These are phyloP conservation scores for Scaptomyza hsui DNA, from an alignment of 1,140 invertebrate genomes.

Conservation along the genomic window DNA sequence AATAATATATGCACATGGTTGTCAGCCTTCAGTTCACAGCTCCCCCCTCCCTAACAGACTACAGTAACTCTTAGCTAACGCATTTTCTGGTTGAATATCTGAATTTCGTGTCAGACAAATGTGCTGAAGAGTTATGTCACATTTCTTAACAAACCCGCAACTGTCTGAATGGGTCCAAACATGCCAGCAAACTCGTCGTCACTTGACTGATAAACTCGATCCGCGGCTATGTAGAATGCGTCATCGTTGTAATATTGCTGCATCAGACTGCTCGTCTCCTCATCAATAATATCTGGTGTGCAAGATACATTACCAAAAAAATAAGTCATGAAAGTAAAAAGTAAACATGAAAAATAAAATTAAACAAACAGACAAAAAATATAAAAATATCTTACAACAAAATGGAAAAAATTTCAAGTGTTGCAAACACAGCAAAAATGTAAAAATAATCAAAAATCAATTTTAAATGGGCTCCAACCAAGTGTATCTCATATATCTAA, in stretches of 20 bases:
- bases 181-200: constrained; percentile 82
- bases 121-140: constrained; percentile 17
- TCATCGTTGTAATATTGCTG: constrained; percentile 82
- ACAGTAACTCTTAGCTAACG: constrained; percentile 25
- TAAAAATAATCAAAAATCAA: constrained; percentile 1
- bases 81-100: constrained; percentile 24
- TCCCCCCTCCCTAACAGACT: constrained; percentile 1
- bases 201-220: constrained; percentile 79
- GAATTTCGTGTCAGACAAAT: constrained; percentile 36
- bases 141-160: constrained; percentile 71
- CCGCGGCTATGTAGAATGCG: constrained; percentile 79
- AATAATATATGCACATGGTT: constrained; percentile 72
- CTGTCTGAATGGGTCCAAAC: constrained; percentile 81
- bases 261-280: constrained; percentile 70
- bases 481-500: too few relatives aligned
- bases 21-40: constrained; percentile 39
- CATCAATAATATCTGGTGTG: constrained; percentile 69
- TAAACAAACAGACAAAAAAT: neutral
- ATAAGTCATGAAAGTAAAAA: constrained; percentile 2
- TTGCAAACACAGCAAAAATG: constrained; percentile 6
- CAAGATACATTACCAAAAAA: constrained; percentile 8
- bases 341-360: constrained; percentile 27
- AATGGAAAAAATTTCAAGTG: constrained; percentile 18
- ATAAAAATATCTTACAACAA: constrained; percentile 18
- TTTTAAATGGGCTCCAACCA: neutral